These are phyloP conservation scores for Reticulitermes lucifugus DNA, from an alignment of 2,888 invertebrate genomes.

Conservation along the genomic window DNA sequence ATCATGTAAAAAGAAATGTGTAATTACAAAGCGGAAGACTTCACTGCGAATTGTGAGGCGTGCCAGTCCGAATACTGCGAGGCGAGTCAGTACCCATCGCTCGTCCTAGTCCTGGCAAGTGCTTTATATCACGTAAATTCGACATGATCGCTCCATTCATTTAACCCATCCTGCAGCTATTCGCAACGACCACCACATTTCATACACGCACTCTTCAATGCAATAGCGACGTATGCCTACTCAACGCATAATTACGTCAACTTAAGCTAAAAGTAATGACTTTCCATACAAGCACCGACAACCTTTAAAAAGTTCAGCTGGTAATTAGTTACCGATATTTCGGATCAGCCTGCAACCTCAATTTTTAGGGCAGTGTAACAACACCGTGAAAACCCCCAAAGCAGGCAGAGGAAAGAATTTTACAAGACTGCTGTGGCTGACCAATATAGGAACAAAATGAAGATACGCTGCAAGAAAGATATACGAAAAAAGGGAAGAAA, in stretches of 20 bases:
- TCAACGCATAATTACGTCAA: conserved; percentile 27
- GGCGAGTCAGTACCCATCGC: conserved; percentile 9
- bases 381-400: no score
- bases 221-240: conserved; percentile 12
- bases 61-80: conserved; percentile 10
- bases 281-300: not conserved
- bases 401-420: no score
- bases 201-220: conserved; percentile 10
- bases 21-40: not conserved
- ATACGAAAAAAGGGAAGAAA: no score
- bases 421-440: no score
- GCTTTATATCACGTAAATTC: conserved; percentile 42
- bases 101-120: conserved; percentile 27
- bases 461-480: no score
- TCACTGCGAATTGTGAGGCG: not conserved
- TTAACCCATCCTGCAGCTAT: conserved; percentile 40
- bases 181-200: conserved; percentile 37
- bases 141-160: conserved; percentile 44
- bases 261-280: conserved; percentile 25
- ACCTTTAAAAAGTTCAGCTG: not conserved
- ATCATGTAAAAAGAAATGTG: no score
- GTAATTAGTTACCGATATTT: no score
- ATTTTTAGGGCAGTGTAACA: no score
- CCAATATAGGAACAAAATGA: no score
- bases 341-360: no score